These are phyloP conservation scores for Pangasius sanitwongsei DNA, from an alignment of 2,797 vertebrate species.

Conservation along the genomic window DNA sequence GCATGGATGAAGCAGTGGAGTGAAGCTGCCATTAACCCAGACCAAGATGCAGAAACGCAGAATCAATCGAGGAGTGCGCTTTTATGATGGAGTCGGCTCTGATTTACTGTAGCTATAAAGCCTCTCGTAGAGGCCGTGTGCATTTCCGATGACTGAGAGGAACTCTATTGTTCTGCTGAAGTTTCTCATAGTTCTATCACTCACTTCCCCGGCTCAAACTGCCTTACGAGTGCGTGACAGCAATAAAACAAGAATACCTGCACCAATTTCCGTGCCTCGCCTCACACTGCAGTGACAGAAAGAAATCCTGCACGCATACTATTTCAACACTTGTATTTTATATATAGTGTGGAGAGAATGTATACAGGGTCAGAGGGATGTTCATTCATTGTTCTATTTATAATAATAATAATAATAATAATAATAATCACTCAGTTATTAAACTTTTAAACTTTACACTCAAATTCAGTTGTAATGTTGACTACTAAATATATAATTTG, in stretches of 20 bases:
- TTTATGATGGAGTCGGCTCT: constrained; percentile 45
- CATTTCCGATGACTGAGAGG: constrained; percentile 59
- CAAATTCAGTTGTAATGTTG: neutral
- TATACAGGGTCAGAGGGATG: neutral
- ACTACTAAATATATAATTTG: neutral
- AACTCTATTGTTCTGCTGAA: constrained; percentile 30
- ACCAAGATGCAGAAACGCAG: constrained; percentile 36
- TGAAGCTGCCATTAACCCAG: constrained; percentile 45
- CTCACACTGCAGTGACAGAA: neutral
- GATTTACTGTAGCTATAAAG: constrained; percentile 54
- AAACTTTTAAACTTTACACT: neutral
- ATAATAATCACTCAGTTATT: neutral
- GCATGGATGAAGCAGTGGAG: constrained; percentile 28
- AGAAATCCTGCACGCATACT: neutral
- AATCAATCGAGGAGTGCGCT: constrained; percentile 40
- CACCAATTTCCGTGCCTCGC: constrained; percentile 4
- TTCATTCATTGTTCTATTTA: neutral
- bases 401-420: neutral
- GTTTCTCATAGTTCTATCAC: constrained; percentile 19
- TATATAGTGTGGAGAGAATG: neutral
- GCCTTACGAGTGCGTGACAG: constrained; percentile 20
- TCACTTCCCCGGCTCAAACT: constrained; percentile 17
- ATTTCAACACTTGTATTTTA: neutral
- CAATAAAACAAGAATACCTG: constrained; percentile 37
- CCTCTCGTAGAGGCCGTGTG: constrained; percentile 60